phyloP scores from a whole-genome alignment of 2,888 invertebrate species.

The Liodrosophila aerea region DNA sequence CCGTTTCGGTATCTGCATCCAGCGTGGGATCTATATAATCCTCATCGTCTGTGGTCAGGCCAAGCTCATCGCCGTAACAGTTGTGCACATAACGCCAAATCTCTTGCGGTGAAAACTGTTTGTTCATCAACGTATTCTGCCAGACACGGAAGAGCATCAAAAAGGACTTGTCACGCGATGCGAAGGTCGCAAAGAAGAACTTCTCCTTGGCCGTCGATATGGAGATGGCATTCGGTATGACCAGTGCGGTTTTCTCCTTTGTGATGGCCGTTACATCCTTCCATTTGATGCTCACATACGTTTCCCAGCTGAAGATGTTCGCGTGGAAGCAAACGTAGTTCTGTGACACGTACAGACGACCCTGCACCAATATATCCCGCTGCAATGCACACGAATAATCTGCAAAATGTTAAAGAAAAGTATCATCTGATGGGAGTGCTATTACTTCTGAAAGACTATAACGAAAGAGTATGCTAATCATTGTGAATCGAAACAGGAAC shows the following conservation, averaged over 20 bases:
- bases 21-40: conserved; percentile 87
- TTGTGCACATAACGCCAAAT: conserved; percentile 96
- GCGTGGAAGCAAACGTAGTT: conserved; percentile 98
- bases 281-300: conserved; percentile 91
- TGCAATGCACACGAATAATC: conserved; percentile 99
- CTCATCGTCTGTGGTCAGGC: conserved; percentile 96
- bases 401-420: conserved; percentile 79
- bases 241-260: conserved; percentile 95
- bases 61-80: conserved; percentile 96
- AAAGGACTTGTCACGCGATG: conserved; percentile 96
- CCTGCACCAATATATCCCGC: conserved; percentile 97
- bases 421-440: background rate
- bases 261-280: conserved; percentile 96
- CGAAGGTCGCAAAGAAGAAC: conserved; percentile 97
- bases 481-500: background rate
- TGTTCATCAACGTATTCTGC: conserved; percentile 97
- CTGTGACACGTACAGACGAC: conserved; percentile 96
- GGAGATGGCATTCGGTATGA: conserved; percentile 98
- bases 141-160: conserved; percentile 97
- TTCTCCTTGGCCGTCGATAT: conserved; percentile 92
- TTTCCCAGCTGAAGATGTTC: conserved; percentile 98
- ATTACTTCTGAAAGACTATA: background rate
- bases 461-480: background rate
- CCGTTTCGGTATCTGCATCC: conserved; percentile 60
- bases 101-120: conserved; percentile 91